A percentile compares a stretch with the other conserved stretches of the same genome.
These are phyloP conservation scores for Dryomyza anilis DNA, from an alignment of 2,888 invertebrate genomes.

Conservation along the genomic window DNA sequence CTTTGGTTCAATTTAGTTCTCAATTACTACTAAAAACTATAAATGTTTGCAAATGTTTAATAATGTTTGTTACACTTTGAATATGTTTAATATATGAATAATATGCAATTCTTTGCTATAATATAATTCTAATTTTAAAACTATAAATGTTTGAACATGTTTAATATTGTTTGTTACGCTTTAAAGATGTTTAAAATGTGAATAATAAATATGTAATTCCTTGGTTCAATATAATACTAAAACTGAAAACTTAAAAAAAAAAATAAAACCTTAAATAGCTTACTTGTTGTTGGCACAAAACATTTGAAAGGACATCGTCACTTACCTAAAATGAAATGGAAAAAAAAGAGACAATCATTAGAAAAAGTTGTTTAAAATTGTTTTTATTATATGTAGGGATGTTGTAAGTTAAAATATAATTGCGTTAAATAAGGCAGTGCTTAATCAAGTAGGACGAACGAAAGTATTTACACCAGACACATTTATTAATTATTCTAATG, in stretches of 20 bases:
- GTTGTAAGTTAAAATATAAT: background rate
- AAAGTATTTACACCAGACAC: background rate
- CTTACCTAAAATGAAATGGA: conserved; percentile 47
- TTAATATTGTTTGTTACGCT: too few species aligned
- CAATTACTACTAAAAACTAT: too few species aligned
- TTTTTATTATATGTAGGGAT: background rate
- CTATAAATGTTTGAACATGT: too few species aligned
- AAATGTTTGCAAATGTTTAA: too few species aligned
- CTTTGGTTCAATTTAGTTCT: too few species aligned
- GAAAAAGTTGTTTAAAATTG: conserved; percentile 3
- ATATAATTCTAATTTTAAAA: too few species aligned
- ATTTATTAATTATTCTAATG: background rate
- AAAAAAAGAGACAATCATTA: conserved; percentile 11
- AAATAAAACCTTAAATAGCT: conserved; percentile 33
- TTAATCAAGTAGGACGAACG: background rate
- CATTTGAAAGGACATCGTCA: conserved; percentile 55
- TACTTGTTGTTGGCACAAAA: conserved; percentile 56
- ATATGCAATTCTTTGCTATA: too few species aligned
- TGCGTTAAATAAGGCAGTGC: background rate
- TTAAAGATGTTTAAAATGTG: too few species aligned
- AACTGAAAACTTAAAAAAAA: background rate
- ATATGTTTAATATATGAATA: too few species aligned
- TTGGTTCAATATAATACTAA: background rate
- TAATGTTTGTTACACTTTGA: too few species aligned
- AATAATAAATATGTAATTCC: background rate